A percentile compares a stretch with the other conserved stretches of the same genome.
Evolutionary conservation across 1,140 invertebrate species (phyloP).

Genomic region (Tribolium castaneum): DNA sequence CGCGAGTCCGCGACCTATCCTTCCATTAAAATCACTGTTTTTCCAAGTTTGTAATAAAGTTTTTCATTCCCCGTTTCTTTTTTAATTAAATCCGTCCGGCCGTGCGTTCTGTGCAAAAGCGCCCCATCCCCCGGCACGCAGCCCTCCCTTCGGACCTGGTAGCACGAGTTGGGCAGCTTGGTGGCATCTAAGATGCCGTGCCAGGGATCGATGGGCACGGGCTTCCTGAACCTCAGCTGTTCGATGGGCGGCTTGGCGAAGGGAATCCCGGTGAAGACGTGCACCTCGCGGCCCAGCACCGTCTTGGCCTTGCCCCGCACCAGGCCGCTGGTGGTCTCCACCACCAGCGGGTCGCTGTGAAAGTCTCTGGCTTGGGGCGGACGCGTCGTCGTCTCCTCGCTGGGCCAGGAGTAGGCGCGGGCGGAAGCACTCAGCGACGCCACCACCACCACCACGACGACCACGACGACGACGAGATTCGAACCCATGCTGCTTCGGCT

Average conservation of each 20-base stretch:
- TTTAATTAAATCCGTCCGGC: too few relatives aligned
- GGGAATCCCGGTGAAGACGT: constrained; percentile 93
- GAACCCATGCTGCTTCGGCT: constrained; percentile 36
- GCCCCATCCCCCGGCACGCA: not conserved
- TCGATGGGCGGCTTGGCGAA: constrained; percentile 94
- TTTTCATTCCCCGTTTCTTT: not conserved
- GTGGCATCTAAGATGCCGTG: constrained; percentile 84
- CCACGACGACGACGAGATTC: not conserved
- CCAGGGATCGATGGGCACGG: constrained; percentile 88
- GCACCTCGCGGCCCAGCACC: constrained; percentile 83
- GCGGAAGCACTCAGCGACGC: constrained; percentile 45
- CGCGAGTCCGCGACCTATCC: not conserved
- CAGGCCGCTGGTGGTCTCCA: constrained; percentile 82
- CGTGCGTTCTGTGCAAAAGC: too few relatives aligned
- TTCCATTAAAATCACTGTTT: not conserved
- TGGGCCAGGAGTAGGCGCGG: constrained; percentile 61
- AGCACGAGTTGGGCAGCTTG: constrained; percentile 83
- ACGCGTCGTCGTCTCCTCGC: constrained; percentile 66
- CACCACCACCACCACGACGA: constrained; percentile 35
- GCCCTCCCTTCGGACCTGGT: constrained; percentile 66
- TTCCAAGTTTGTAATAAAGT: not conserved
- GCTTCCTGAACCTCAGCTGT: constrained; percentile 86
- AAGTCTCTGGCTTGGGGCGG: constrained; percentile 68
- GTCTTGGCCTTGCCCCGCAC: constrained; percentile 81
- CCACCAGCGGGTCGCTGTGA: constrained; percentile 78